Conservation (phyloP, 2,113 vertebrate species). For the Hystrix brachyura region DNA sequence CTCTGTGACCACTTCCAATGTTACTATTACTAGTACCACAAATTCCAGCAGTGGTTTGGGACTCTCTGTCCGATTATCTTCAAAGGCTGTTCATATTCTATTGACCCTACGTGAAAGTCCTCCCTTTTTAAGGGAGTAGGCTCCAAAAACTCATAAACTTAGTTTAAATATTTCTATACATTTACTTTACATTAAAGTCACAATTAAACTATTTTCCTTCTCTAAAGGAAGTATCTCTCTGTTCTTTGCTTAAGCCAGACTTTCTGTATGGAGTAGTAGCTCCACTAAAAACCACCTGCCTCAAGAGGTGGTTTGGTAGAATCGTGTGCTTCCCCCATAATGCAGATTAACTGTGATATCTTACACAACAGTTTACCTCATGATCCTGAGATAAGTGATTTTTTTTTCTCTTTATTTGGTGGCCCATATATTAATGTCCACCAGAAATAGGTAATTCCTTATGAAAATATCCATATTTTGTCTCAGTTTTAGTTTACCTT, state of each 20-base stretch:
- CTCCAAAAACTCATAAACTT: not conserved
- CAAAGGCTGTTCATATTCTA: not conserved
- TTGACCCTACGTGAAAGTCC: not conserved
- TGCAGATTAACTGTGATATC: not conserved
- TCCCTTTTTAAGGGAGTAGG: not conserved
- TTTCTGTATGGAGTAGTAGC: not conserved
- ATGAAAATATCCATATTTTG: not conserved
- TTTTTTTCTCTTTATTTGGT: not conserved
- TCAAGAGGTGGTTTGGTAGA: not conserved
- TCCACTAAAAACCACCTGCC: accelerated
- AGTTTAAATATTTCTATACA: not conserved
- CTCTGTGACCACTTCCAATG: not conserved
- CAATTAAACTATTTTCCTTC: not conserved
- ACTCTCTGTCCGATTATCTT: not conserved
- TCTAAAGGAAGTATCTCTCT: not conserved
- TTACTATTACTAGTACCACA: not conserved
- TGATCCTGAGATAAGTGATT: not conserved
- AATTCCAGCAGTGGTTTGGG: not conserved
- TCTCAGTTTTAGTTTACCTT: not conserved
- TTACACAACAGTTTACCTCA: not conserved
- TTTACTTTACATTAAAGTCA: not conserved
- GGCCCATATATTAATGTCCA: not conserved
- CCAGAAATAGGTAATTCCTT: not conserved
- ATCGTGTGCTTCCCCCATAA: not conserved
- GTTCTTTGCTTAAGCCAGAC: not conserved